Conservation (phyloP, 2,797 vertebrate genomes). For the Hoplostethus atlanticus region DNA sequence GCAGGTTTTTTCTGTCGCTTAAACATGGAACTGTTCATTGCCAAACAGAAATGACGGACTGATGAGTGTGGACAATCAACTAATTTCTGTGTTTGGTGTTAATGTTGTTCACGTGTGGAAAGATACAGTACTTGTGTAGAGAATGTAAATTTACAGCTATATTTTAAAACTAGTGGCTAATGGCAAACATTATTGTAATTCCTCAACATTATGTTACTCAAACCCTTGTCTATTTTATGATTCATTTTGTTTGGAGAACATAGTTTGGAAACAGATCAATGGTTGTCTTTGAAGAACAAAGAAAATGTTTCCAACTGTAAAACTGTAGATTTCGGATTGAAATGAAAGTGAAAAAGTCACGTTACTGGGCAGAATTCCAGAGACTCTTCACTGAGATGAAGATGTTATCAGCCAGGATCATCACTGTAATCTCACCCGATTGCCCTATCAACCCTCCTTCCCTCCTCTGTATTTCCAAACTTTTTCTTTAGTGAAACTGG, state of each 20-base stretch:
- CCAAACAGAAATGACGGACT: constrained; percentile 94
- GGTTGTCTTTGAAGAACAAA: constrained; percentile 84
- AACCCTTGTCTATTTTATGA: constrained; percentile 83
- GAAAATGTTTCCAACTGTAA: constrained; percentile 82
- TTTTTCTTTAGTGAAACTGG: constrained; percentile 78
- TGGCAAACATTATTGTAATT: constrained; percentile 99
- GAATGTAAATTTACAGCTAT: constrained; percentile 99
- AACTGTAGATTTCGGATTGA: constrained; percentile 80
- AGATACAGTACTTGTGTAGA: constrained; percentile 99
- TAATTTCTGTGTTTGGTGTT: constrained; percentile 99
- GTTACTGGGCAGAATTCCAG: constrained; percentile 53
- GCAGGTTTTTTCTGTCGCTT: constrained; percentile 85
- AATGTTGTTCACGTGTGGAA: constrained; percentile 99
- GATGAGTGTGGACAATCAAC: constrained; percentile 98
- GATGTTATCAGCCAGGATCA: constrained; percentile 65
- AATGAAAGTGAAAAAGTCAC: constrained; percentile 53
- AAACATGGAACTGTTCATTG: constrained; percentile 87
- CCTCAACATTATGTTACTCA: constrained; percentile 94
- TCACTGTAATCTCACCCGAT: constrained; percentile 76
- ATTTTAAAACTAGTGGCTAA: constrained; percentile 99
- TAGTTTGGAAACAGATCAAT: constrained; percentile 79
- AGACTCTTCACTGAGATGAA: constrained; percentile 62
- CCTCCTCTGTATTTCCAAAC: constrained; percentile 75
- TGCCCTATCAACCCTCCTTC: constrained; percentile 46
- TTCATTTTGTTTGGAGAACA: constrained; percentile 75